A percentile compares a stretch with the other conserved stretches of the same genome.
phyloP scores from a whole-genome alignment of 2,888 invertebrate species.

The Hyppa rectilinea region DNA sequence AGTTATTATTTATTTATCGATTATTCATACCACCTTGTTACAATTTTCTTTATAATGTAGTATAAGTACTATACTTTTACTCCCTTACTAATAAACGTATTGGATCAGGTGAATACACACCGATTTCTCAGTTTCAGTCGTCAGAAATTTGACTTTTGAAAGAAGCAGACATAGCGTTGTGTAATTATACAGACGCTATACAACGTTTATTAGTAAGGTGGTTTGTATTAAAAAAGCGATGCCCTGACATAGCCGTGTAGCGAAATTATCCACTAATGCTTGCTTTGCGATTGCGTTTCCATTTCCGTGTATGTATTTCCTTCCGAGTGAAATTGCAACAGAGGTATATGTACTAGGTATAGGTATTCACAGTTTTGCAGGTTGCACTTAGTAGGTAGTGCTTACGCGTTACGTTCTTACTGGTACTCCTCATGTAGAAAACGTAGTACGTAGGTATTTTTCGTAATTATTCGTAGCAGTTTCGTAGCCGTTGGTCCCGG shows the following conservation, averaged over 20 bases:
- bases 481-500: too few species aligned
- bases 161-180: too few species aligned
- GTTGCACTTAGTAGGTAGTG: neutral
- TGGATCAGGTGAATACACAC: too few species aligned
- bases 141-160: too few species aligned
- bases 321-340: conserved; percentile 31
- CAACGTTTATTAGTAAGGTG: too few species aligned
- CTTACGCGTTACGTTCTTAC: neutral
- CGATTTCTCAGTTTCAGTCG: too few species aligned
- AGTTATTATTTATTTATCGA: conserved; percentile 49
- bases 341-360: neutral
- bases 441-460: neutral
- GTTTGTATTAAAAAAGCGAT: conserved; percentile 26
- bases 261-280: conserved; percentile 44
- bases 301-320: conserved; percentile 22
- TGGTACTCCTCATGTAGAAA: neutral
- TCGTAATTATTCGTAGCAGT: neutral
- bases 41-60: conserved; percentile 16
- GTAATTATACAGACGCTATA: too few species aligned
- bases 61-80: neutral
- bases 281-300: conserved; percentile 57
- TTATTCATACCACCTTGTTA: conserved; percentile 42
- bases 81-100: too few species aligned
- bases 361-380: conserved; percentile 4
- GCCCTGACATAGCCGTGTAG: conserved; percentile 33